These are phyloP conservation scores for Syrmaticus mikado DNA, from an alignment of 2,113 vertebrate species.

Conservation along the genomic window DNA sequence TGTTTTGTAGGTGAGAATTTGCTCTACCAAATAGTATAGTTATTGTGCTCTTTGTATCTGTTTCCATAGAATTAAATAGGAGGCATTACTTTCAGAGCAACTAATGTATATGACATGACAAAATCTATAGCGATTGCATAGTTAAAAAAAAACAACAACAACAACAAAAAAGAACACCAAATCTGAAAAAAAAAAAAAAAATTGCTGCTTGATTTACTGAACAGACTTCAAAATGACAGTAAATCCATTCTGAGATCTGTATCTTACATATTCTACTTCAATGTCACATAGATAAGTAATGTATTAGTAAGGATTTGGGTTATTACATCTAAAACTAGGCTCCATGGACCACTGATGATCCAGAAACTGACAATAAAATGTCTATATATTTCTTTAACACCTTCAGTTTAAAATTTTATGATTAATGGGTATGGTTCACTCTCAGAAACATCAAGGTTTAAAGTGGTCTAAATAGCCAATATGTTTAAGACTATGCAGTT, in stretches of 20 bases:
- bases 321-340: background rate
- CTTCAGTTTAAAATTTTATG: background rate
- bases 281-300: background rate
- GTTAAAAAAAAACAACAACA: too few relatives aligned
- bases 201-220: background rate
- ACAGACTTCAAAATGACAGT: background rate
- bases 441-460: background rate
- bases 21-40: too few relatives aligned
- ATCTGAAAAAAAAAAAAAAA: too few relatives aligned
- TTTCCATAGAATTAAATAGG: too few relatives aligned
- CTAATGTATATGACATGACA: too few relatives aligned
- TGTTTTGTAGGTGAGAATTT: too few relatives aligned
- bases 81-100: too few relatives aligned
- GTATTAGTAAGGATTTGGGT: background rate
- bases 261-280: background rate
- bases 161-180: too few relatives aligned
- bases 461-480: background rate
- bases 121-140: too few relatives aligned
- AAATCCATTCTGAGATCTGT: background rate
- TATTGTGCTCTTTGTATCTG: too few relatives aligned
- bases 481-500: background rate
- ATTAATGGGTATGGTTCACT: background rate
- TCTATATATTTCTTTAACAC: background rate
- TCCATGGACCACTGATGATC: background rate
- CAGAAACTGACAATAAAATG: background rate